phyloP scores from a whole-genome alignment of 2,113 vertebrate genomes.

The Ornithorhynchus anatinus region DNA sequence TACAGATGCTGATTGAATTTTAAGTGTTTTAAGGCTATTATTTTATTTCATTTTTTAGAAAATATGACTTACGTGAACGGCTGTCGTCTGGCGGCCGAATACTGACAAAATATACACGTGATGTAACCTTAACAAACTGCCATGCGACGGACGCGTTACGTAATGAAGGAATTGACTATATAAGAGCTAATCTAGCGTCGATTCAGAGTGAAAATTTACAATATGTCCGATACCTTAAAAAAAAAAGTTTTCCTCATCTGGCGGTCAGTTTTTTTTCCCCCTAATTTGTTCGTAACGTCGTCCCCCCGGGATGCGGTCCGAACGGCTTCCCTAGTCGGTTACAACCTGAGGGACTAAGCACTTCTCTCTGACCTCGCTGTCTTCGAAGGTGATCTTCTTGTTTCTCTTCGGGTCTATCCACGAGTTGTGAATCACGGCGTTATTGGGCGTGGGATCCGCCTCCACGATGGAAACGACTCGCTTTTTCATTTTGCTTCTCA shows the following conservation, averaged over 20 bases:
- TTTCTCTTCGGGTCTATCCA: slow-evolving; percentile 98
- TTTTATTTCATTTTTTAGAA: slow-evolving; percentile 73
- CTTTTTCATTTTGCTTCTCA: slow-evolving; percentile 99
- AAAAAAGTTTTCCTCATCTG: slow-evolving; percentile 69
- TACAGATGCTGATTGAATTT: slow-evolving; percentile 59
- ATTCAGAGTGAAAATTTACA: slow-evolving; percentile 74
- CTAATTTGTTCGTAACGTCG: slow-evolving; percentile 47
- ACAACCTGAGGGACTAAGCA: slow-evolving; percentile 88
- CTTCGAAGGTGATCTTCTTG: slow-evolving; percentile 92
- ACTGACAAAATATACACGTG: slow-evolving; percentile 75
- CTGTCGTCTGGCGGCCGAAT: slow-evolving; percentile 66
- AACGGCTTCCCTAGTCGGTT: slow-evolving; percentile 71
- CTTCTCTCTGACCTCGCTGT: slow-evolving; percentile 88
- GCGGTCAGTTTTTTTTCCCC: slow-evolving; percentile 70
- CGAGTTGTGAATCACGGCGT: slow-evolving; percentile 95
- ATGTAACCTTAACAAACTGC: slow-evolving; percentile 75
- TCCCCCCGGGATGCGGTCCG: slow-evolving; percentile 58
- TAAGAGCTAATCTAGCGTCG: slow-evolving; percentile 73
- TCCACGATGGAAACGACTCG: slow-evolving; percentile 96
- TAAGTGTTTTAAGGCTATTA: slow-evolving; percentile 80
- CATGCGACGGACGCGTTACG: slow-evolving; percentile 79
- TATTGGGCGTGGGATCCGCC: slow-evolving; percentile 93
- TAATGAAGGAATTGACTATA: slow-evolving; percentile 75
- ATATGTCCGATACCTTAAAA: slow-evolving; percentile 65
- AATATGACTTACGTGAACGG: slow-evolving; percentile 74